Evolutionary conservation across 2,113 vertebrate genomes (phyloP), one percentile per base, ranked within the genome.

Genomic region (Cottus gobio): DNA sequence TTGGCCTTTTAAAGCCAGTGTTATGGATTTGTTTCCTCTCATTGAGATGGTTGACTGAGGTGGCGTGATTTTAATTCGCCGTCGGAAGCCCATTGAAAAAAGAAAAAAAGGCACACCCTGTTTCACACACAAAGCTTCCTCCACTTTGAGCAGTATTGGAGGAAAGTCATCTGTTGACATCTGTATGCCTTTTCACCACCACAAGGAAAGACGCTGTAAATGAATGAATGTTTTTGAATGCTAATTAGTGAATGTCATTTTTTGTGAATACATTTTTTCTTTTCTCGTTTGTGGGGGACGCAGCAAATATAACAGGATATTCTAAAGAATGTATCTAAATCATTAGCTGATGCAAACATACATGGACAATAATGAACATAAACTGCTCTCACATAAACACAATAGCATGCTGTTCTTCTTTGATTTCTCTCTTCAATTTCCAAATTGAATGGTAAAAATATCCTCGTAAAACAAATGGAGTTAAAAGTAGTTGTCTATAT

Each of bases 1-100:
- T 85, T 93, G 91, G 90, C 92, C 91, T 94, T 94, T 93, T 91
- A 90, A 92, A 93, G 84, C 79, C 86, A 86, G 83, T 88, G 64
- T 91, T 93, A 94, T 93, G 84, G 93, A 94, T 94, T 90, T 92
- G 87, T 89, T 91, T 92, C 83, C 78, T 78, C 86, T 91, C 80
- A 87, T 75, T 76, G 79, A 86, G 82, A 86, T 56, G 81, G 86
- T 82, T 79, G 82, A 82, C 75, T 79, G 77, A 77, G 87, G 82
- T 84, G 83, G 30, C 72, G 28, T 26, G 30, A 65, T 80, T 87
- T 89, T 83, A 85, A 85, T 81, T 86, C 61, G 5, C 66, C 11
- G 63, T 83, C 73, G 78, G 77, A 82, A 85, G 64, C 62, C 74
- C 65, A 82, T 90, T 77, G 24, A 66, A 72, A 82, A 82, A 78